Conservation (phyloP, 2,797 vertebrate genomes). For the Alca torda region DNA sequence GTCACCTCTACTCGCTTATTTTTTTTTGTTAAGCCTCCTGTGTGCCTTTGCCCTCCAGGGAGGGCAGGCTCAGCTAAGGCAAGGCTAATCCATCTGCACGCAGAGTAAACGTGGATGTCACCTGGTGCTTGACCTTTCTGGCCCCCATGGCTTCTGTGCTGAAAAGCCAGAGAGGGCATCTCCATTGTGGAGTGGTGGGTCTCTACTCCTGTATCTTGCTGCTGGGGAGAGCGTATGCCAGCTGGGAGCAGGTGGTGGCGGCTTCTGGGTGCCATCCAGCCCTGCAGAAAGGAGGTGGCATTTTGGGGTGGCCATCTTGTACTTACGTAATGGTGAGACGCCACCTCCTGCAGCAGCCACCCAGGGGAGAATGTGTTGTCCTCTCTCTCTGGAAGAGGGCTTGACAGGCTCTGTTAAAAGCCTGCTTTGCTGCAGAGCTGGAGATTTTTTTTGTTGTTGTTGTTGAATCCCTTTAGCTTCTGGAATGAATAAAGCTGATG, state of each 20-base stretch:
- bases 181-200: accelerated
- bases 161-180: background rate
- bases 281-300: background rate
- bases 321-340: background rate
- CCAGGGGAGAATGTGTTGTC: background rate
- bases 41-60: background rate
- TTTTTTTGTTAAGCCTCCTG: background rate
- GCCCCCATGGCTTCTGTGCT: accelerated
- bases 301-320: conserved; percentile 54
- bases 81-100: background rate
- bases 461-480: background rate
- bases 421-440: background rate
- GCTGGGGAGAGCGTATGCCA: accelerated
- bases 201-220: accelerated
- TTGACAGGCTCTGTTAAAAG: background rate
- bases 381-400: background rate
- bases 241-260: background rate
- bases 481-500: background rate
- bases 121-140: background rate
- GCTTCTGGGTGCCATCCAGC: background rate
- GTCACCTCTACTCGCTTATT: background rate
- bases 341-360: background rate
- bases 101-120: background rate
- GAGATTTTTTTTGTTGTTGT: background rate
- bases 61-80: background rate